phyloP scores from a whole-genome alignment of 2,888 invertebrate species.

The Plebejus anna region DNA sequence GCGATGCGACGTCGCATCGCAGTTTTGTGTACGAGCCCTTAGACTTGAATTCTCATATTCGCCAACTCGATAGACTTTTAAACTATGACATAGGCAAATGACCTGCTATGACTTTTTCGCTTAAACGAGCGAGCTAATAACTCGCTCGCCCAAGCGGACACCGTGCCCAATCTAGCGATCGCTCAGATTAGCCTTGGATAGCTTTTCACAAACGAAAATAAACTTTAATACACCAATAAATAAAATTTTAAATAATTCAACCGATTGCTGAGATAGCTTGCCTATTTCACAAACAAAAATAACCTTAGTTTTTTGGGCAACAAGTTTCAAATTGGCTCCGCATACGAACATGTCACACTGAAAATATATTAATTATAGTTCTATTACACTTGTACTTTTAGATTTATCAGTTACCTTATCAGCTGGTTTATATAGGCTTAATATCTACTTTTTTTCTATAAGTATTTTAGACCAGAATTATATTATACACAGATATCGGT shows the following conservation, averaged over 20 bases:
- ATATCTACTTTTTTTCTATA: background rate
- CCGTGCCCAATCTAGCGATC: constrained; percentile 28
- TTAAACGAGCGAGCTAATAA: constrained; percentile 15
- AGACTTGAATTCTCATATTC: no score
- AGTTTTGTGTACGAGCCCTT: no score
- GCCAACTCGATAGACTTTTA: background rate
- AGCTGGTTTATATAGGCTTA: background rate
- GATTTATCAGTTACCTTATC: background rate
- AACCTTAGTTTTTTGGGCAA: background rate
- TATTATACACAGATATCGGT: background rate
- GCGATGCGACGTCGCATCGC: no score
- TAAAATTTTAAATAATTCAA: background rate
- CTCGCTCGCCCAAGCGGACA: constrained; percentile 2
- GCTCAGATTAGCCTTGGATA: constrained; percentile 10
- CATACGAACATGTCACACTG: background rate
- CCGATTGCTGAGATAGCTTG: background rate
- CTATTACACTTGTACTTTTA: background rate
- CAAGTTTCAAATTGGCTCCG: background rate
- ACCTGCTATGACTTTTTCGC: constrained; percentile 24
- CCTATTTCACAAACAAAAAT: background rate
- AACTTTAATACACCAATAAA: background rate
- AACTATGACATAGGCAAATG: background rate
- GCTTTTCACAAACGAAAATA: constrained; percentile 7
- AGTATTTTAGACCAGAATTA: background rate
- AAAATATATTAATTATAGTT: background rate